These are phyloP conservation scores for Pseudorhombus dupliciocellatus DNA, from an alignment of 2,113 vertebrate genomes.

Conservation along the genomic window DNA sequence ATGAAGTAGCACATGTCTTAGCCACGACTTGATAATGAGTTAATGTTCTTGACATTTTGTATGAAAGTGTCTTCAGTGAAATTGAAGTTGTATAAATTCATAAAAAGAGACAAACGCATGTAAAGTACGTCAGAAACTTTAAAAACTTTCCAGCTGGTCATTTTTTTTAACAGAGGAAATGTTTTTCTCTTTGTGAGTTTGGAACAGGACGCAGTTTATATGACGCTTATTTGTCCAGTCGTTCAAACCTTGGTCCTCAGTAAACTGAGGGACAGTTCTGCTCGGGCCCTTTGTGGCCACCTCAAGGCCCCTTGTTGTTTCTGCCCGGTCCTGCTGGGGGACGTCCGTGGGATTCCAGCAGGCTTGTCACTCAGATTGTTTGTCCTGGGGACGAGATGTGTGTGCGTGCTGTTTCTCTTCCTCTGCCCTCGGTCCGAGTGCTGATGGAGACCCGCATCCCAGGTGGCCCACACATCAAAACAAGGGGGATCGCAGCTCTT, in stretches of 20 bases:
- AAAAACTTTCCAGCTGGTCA: not conserved
- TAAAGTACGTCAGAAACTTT: no score
- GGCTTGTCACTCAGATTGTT: constrained; percentile 76
- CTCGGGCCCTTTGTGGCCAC: constrained; percentile 43
- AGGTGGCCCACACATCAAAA: constrained; percentile 85
- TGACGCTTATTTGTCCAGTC: not conserved
- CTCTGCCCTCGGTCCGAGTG: constrained; percentile 56
- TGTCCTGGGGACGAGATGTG: constrained; percentile 71
- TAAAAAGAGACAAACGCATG: no score
- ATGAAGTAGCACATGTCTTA: not conserved
- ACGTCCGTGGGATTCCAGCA: constrained; percentile 70
- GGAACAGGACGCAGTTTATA: not conserved
- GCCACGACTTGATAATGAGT: not conserved
- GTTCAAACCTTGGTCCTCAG: constrained; percentile 12
- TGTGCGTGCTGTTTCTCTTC: constrained; percentile 71
- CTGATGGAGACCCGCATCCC: constrained; percentile 81
- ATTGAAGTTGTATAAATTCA: no score
- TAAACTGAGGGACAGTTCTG: constrained; percentile 29
- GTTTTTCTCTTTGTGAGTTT: not conserved
- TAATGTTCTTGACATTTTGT: not conserved
- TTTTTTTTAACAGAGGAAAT: not conserved
- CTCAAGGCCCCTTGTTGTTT: constrained; percentile 59
- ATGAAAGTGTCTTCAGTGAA: not conserved
- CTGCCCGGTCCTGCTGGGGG: constrained; percentile 64
- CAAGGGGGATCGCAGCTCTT: constrained; percentile 77